phyloP scores from a whole-genome alignment of 2,797 vertebrate genomes.

The Triplophysa bombifrons region DNA sequence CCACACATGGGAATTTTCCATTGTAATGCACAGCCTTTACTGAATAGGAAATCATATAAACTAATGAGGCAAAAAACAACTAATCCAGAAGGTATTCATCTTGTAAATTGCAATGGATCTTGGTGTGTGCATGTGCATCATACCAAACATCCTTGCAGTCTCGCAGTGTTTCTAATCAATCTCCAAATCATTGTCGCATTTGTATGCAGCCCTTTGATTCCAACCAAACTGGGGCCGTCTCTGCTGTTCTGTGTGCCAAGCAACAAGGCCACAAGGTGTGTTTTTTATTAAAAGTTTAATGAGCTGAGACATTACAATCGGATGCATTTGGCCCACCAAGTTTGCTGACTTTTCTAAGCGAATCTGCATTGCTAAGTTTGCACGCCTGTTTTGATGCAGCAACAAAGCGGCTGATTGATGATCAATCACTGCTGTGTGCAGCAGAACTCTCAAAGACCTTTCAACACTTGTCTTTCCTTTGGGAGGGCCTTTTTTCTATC shows the following conservation, averaged over 20 bases:
- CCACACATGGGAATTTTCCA: conserved; percentile 40
- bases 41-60: conserved; percentile 14
- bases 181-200: conserved; percentile 62
- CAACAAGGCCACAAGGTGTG: conserved; percentile 66
- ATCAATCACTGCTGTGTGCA: conserved; percentile 66
- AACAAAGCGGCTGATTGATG: conserved; percentile 61
- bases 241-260: conserved; percentile 68
- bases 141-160: conserved; percentile 4
- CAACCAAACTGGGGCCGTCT: conserved; percentile 51
- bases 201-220: conserved; percentile 69
- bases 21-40: conserved; percentile 15
- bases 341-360: conserved; percentile 47
- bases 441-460: conserved; percentile 64
- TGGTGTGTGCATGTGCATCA: background rate
- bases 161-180: conserved; percentile 28
- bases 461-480: conserved; percentile 73
- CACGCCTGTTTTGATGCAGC: conserved; percentile 51
- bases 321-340: conserved; percentile 66
- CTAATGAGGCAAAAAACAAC: background rate
- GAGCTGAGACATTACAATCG: conserved; percentile 68
- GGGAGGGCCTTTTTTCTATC: conserved; percentile 63
- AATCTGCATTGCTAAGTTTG: conserved; percentile 51
- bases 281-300: conserved; percentile 72
- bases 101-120: conserved; percentile 14
- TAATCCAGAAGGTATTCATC: conserved; percentile 29